phyloP scores from a whole-genome alignment of 2,113 vertebrate genomes.

The Lophura nycthemera region DNA sequence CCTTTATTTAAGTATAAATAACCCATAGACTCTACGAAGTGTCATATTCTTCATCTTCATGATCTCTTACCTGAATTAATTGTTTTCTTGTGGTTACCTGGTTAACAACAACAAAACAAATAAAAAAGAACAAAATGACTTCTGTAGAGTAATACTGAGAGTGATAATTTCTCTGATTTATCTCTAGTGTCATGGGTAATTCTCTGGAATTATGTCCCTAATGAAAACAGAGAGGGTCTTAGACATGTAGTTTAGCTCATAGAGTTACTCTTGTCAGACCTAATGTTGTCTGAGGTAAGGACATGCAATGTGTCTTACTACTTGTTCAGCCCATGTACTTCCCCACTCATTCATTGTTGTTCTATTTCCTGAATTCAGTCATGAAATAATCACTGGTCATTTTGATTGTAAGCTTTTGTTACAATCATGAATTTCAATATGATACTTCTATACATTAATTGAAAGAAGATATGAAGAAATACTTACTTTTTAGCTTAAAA shows the following conservation, averaged over 20 bases:
- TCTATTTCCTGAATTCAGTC: neutral
- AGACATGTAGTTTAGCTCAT: fast-evolving
- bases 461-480: neutral
- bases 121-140: neutral
- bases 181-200: too few species aligned
- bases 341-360: neutral
- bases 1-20: neutral
- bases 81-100: neutral
- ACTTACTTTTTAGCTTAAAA: slow-evolving; percentile 4
- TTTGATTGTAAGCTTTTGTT: neutral
- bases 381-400: neutral
- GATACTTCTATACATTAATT: neutral
- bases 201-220: neutral
- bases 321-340: neutral
- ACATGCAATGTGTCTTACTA: neutral
- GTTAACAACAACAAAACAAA: neutral
- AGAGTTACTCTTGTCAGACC: neutral
- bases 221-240: neutral
- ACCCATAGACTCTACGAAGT: neutral
- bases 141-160: neutral
- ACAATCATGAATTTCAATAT: neutral
- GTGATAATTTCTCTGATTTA: neutral
- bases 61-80: neutral
- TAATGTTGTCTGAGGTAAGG: neutral
- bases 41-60: neutral